phyloP scores from a whole-genome alignment of 2,797 vertebrate species.

The Protonibea diacanthus region DNA sequence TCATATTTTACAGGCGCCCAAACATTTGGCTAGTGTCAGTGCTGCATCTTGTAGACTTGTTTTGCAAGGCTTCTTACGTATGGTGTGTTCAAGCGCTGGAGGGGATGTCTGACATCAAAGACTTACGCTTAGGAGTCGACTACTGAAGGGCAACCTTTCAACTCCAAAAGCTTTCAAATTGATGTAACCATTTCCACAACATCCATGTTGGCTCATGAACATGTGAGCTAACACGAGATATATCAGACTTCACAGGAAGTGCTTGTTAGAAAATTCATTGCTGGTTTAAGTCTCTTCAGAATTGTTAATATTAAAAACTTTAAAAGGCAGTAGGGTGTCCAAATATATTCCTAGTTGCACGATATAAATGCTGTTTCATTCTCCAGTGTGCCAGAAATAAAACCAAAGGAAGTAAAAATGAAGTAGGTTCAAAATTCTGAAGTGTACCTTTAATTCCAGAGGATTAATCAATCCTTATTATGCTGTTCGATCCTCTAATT shows the following conservation, averaged over 20 bases:
- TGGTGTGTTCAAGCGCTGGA: conserved; percentile 17
- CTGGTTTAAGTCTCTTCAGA: neutral
- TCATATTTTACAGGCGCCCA: neutral
- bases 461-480: conserved; percentile 27
- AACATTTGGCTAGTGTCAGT: conserved; percentile 4
- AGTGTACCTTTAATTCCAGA: conserved; percentile 10
- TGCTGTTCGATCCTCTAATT: conserved; percentile 29
- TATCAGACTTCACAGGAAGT: neutral
- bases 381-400: neutral
- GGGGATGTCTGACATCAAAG: conserved; percentile 25
- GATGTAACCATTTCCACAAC: neutral
- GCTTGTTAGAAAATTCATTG: neutral
- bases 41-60: neutral
- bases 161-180: neutral
- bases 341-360: neutral
- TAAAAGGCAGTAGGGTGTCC: neutral
- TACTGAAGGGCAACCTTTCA: conserved; percentile 2
- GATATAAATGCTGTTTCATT: neutral
- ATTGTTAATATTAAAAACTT: neutral
- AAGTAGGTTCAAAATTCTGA: neutral
- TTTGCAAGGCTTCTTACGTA: neutral
- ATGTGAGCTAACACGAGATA: neutral
- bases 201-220: conserved; percentile 4
- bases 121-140: neutral
- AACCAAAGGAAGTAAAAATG: neutral